A percentile compares a stretch with the other conserved stretches of the same genome.
phyloP scores from a whole-genome alignment of 2,797 vertebrate genomes.

The Macrochelys suwanniensis region DNA sequence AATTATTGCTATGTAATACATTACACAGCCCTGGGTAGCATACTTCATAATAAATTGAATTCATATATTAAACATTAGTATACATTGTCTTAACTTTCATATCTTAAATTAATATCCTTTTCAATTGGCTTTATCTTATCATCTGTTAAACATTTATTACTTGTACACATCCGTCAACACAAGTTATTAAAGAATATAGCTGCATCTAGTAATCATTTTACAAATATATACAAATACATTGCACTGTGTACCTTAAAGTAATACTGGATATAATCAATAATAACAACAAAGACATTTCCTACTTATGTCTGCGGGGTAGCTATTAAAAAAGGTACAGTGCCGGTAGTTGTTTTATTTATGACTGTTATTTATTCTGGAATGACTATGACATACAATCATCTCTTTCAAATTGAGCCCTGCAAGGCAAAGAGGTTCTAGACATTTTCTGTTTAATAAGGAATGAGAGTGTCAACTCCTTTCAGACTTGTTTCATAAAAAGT shows the following conservation, averaged over 20 bases:
- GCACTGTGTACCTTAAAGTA: not conserved
- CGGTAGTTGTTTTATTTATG: not conserved
- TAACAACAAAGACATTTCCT: not conserved
- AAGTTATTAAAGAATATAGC: not conserved
- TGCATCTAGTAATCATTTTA: not conserved
- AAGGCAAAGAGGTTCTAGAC: slow-evolving; percentile 24
- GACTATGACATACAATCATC: not conserved
- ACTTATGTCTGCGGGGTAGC: slow-evolving; percentile 13
- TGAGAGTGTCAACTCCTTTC: not conserved
- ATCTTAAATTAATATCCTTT: not conserved
- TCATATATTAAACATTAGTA: not conserved
- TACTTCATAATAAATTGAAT: not conserved
- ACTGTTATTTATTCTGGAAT: not conserved
- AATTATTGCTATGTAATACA: slow-evolving; percentile 14
- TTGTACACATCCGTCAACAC: not conserved
- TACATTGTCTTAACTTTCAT: not conserved
- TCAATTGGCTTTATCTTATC: slow-evolving; percentile 13
- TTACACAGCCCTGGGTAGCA: not conserved
- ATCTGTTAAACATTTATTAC: slow-evolving; percentile 1
- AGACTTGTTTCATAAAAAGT: not conserved
- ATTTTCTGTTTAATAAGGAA: not conserved
- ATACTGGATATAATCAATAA: not conserved
- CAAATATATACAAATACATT: not conserved
- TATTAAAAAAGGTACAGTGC: not conserved
- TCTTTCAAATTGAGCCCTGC: not conserved